Conservation (phyloP, 2,113 vertebrate genomes). For the Dinomys branickii region DNA sequence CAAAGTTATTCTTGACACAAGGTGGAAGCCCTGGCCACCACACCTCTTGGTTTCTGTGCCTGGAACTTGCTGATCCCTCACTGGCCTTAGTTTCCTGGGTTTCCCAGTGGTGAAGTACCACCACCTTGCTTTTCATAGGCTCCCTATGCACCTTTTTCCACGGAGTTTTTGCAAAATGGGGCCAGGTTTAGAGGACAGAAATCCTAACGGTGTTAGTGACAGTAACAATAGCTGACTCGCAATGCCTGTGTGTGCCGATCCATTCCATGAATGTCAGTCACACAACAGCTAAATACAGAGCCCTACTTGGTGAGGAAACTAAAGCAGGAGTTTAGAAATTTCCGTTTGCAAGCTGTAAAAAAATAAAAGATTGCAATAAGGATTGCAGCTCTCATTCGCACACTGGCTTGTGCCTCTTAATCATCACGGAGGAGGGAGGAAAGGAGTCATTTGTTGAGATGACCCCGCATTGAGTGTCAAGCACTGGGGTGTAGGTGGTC, state of each 20-base stretch:
- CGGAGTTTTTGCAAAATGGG: not conserved
- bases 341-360: not conserved
- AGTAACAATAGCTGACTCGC: not conserved
- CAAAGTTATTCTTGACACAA: not conserved
- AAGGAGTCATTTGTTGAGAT: not conserved
- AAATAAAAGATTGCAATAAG: not conserved
- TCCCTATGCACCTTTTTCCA: not conserved
- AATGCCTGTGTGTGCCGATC: not conserved
- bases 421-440: not conserved
- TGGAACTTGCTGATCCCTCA: not conserved
- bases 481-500: not conserved
- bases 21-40: not conserved
- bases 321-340: not conserved
- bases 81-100: not conserved
- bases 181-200: not conserved
- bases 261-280: not conserved
- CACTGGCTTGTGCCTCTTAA: not conserved
- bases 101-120: not conserved
- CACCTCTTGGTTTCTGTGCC: not conserved
- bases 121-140: not conserved
- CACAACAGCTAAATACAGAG: not conserved
- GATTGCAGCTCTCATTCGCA: not conserved
- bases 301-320: slow-evolving; percentile 37
- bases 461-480: not conserved
- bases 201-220: not conserved